Percentiles rank a stretch among this genome's conserved stretches.
Evolutionary conservation across 2,113 vertebrate genomes (phyloP).

Genomic region (Pelecanus crispus): DNA sequence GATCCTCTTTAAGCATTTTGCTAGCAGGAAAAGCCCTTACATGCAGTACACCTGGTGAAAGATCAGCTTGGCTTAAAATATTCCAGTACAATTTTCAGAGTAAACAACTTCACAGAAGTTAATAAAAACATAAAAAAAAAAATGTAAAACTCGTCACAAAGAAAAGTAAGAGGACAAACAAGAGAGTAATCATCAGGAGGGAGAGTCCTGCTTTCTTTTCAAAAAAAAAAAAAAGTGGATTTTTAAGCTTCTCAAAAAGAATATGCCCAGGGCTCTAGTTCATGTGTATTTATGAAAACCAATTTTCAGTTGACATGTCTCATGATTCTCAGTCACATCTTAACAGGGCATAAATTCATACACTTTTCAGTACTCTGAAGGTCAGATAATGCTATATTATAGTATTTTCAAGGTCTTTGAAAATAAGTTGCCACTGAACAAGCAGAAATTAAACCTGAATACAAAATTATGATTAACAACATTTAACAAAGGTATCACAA

Average conservation of each 20-base stretch:
- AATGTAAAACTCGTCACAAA: slow-evolving; percentile 71
- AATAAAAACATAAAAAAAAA: slow-evolving; percentile 79
- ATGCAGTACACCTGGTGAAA: slow-evolving; percentile 77
- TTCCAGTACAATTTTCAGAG: slow-evolving; percentile 88
- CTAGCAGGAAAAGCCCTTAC: slow-evolving; percentile 82
- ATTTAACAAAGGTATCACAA: slow-evolving; percentile 73
- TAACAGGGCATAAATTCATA: slow-evolving; percentile 67
- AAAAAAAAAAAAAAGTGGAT: slow-evolving; percentile 43
- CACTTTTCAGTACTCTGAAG: slow-evolving; percentile 65
- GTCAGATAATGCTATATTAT: slow-evolving; percentile 70
- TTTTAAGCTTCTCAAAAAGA: slow-evolving; percentile 53
- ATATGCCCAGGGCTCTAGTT: slow-evolving; percentile 51
- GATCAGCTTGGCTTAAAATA: slow-evolving; percentile 80
- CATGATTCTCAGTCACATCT: slow-evolving; percentile 68
- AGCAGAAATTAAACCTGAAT: slow-evolving; percentile 73
- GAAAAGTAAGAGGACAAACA: slow-evolving; percentile 61
- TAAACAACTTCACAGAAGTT: slow-evolving; percentile 99
- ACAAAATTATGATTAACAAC: slow-evolving; percentile 71
- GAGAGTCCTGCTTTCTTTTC: slow-evolving; percentile 63
- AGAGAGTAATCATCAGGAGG: slow-evolving; percentile 58
- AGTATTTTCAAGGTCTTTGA: slow-evolving; percentile 70
- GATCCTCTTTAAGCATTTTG: slow-evolving; percentile 78
- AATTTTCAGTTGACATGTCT: slow-evolving; percentile 59
- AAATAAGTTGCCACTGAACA: slow-evolving; percentile 70
- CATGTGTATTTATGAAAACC: slow-evolving; percentile 14